Percentiles rank a stretch among this genome's conserved stretches.
phyloP scores from a whole-genome alignment of 2,888 invertebrate genomes.

The Zygaena filipendulae region DNA sequence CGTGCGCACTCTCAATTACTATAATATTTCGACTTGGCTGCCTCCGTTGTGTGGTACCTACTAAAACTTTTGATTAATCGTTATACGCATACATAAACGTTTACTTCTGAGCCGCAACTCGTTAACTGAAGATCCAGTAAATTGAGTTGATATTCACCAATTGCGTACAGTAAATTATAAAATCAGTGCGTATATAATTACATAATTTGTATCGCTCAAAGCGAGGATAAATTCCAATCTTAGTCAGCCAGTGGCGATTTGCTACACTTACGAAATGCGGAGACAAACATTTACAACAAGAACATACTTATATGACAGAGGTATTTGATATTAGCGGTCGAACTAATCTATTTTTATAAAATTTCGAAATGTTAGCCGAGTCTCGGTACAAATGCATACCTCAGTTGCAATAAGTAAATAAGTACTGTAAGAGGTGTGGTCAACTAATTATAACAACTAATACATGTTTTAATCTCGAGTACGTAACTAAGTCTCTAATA shows the following conservation, averaged over 20 bases:
- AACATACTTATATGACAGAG: conserved; percentile 22
- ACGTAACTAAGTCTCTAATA: no score
- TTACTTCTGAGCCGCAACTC: no score
- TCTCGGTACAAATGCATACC: no score
- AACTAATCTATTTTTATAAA: no score
- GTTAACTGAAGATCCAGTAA: no score
- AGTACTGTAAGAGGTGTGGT: no score
- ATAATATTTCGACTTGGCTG: conserved; percentile 23
- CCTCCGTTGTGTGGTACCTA: conserved; percentile 16
- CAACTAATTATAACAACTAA: no score
- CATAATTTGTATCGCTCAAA: conserved; percentile 29
- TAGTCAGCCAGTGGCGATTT: conserved; percentile 28
- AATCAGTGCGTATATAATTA: conserved; percentile 26
- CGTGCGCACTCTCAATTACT: conserved; percentile 24
- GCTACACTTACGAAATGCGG: conserved; percentile 39
- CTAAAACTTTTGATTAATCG: conserved; percentile 25
- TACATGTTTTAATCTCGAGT: no score
- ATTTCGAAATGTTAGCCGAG: no score
- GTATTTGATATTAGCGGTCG: conserved; percentile 34
- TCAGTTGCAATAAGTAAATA: no score
- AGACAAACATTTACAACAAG: conserved; percentile 32
- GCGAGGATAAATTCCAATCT: conserved; percentile 35
- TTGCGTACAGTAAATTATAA: conserved; percentile 17
- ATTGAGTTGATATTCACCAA: conserved; percentile 19
- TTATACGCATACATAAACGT: conserved; percentile 7